Conservation (phyloP, 2,888 invertebrate genomes). For the Drosophila dives region DNA sequence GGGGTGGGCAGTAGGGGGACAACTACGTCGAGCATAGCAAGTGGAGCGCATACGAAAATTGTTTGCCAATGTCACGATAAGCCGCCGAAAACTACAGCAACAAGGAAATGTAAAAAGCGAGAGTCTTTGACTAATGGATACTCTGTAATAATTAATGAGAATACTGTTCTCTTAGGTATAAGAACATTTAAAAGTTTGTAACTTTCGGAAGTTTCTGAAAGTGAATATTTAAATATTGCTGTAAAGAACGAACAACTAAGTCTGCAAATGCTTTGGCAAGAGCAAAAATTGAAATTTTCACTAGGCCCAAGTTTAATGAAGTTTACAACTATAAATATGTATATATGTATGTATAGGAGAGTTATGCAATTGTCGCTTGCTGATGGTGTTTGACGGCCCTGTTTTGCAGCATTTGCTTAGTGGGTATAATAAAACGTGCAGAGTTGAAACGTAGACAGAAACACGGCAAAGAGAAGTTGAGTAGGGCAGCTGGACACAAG, state of each 20-base stretch:
- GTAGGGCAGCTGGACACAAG: conserved; percentile 24
- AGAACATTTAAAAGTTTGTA: background rate
- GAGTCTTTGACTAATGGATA: conserved; percentile 7
- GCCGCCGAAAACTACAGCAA: conserved; percentile 46
- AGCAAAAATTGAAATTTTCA: background rate
- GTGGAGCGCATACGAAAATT: conserved; percentile 76
- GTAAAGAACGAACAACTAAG: background rate
- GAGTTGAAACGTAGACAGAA: conserved; percentile 30
- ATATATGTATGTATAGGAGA: background rate
- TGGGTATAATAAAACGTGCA: conserved; percentile 45
- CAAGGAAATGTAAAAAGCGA: background rate
- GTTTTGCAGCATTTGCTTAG: background rate
- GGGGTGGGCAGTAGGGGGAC: background rate
- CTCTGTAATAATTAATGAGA: background rate
- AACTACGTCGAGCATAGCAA: conserved; percentile 61
- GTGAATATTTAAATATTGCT: background rate
- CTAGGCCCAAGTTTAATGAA: background rate
- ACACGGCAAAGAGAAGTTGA: conserved; percentile 31
- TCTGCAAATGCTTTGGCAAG: background rate
- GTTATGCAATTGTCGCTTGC: background rate
- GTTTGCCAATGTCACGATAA: conserved; percentile 79
- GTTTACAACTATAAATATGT: background rate
- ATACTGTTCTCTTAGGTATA: background rate
- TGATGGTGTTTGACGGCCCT: background rate
- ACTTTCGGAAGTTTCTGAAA: background rate